Evolutionary conservation across 2,888 invertebrate species (phyloP), one percentile per base, ranked within the genome.

Genomic region (Metacarcinus magister): DNA sequence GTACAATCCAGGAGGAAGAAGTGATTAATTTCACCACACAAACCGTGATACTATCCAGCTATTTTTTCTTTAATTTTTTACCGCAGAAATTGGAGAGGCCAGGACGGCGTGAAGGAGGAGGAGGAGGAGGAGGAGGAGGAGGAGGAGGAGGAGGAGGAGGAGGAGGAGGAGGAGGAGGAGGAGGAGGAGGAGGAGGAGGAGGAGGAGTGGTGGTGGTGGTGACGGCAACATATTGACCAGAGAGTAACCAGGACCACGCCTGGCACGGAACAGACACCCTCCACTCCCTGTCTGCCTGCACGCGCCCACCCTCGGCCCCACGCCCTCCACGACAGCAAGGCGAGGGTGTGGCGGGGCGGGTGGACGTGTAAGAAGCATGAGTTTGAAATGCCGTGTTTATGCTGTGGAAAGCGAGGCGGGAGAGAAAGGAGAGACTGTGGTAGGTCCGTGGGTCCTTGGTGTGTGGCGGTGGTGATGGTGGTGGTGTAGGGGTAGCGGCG

Each of bases 111-210:
- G 46, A n/a, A 54, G 92, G 54, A 92, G 92, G 54, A 46, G 43
- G 46, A 46, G 44, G 44, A 91, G 91, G 91, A 89, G 39, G 89
- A 89, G 89, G 39, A 89, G 89, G 89, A 89, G 89, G 89, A 43
- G 46, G 46, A 91, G 91, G 46, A 43, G 46, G 91, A 91, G 44
- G 46, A 91, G 91, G 91, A 91, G 91, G 44, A 90, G 90, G 90
- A 90, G 90, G 90, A 90, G 90, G 90, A 90, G 90, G 44, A 90
- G 90, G 90, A 90, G 90, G 90, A 90, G 90, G 90, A 90, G 43
- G 44, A 90, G 90, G 90, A 90, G 90, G 43, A 23, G 90, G 90
- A 43, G 43, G 43, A 90, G 90, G 90, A 90, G 90, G 43, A 44
- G 44, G 5, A 28, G 75, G n/a, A 28, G 75, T n/a, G 16, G 82